These are phyloP conservation scores for Pachypanchax playfairii DNA, from an alignment of 2,113 vertebrate species.

Conservation along the genomic window DNA sequence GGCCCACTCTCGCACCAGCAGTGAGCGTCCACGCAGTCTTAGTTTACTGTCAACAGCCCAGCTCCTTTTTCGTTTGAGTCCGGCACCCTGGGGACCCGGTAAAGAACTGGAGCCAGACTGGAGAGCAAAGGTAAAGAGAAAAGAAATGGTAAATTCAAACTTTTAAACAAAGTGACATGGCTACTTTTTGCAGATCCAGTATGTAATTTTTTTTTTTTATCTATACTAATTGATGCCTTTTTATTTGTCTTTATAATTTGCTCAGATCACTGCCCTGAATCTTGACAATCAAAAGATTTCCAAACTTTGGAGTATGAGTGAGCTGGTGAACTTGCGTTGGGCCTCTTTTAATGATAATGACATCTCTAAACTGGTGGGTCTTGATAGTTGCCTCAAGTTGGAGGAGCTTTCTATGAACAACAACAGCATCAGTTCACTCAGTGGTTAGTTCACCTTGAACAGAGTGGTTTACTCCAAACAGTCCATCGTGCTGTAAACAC, in stretches of 20 bases:
- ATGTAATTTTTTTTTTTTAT: not conserved
- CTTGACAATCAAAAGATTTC: constrained; percentile 84
- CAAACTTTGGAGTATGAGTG: constrained; percentile 81
- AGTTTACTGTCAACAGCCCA: constrained; percentile 83
- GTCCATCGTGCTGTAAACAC: not conserved
- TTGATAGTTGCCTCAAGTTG: constrained; percentile 82
- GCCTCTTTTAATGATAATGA: constrained; percentile 87
- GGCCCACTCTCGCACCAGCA: constrained; percentile 74
- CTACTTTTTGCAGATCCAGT: not conserved
- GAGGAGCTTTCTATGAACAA: constrained; percentile 86
- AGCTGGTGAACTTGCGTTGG: constrained; percentile 85
- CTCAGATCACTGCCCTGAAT: constrained; percentile 86
- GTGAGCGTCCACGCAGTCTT: constrained; percentile 78
- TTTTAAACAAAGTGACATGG: not conserved
- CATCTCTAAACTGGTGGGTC: constrained; percentile 82
- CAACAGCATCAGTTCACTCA: constrained; percentile 83
- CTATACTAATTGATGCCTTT: not conserved
- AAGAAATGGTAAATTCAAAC: too few species aligned
- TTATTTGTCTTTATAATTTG: not conserved
- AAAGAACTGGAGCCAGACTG: constrained; percentile 77
- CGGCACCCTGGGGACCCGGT: constrained; percentile 68
- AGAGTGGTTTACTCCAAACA: not conserved
- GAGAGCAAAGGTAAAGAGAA: constrained; percentile 74
- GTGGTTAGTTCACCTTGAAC: constrained; percentile 66
- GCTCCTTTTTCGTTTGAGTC: constrained; percentile 79